Evolutionary conservation across 2,888 invertebrate species (phyloP).

Genomic region (Drosophila lacicola): DNA sequence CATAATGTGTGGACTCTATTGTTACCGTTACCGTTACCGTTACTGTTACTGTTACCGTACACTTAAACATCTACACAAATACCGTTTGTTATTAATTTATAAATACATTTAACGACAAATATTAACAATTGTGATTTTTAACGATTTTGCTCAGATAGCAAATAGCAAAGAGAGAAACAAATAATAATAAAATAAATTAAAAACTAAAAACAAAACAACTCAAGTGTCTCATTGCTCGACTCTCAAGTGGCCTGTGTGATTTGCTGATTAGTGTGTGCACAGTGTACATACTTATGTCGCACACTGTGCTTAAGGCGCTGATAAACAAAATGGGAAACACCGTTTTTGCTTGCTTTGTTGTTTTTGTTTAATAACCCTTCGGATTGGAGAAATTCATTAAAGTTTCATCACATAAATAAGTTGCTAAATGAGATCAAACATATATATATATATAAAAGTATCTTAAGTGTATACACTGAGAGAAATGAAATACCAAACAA

Average conservation of each 20-base stretch:
- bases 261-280: slow-evolving; percentile 44
- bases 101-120: slow-evolving; percentile 55
- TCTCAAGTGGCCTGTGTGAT: slow-evolving; percentile 41
- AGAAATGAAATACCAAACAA: slow-evolving; percentile 32
- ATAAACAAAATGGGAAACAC: background rate
- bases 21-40: slow-evolving; percentile 22
- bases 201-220: slow-evolving; percentile 6
- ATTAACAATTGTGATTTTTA: slow-evolving; percentile 52
- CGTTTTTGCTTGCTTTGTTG: slow-evolving; percentile 24
- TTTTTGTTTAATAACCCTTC: slow-evolving; percentile 48
- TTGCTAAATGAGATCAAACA: slow-evolving; percentile 71
- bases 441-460: slow-evolving; percentile 19
- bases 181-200: slow-evolving; percentile 17
- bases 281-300: slow-evolving; percentile 35
- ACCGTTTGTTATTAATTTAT: slow-evolving; percentile 75
- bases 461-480: slow-evolving; percentile 32
- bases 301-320: slow-evolving; percentile 22
- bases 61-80: slow-evolving; percentile 14
- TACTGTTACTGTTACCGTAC: slow-evolving; percentile 24
- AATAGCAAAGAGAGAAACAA: slow-evolving; percentile 5
- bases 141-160: slow-evolving; percentile 39
- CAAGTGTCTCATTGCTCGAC: slow-evolving; percentile 25
- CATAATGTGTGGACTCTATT: slow-evolving; percentile 31
- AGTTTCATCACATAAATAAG: slow-evolving; percentile 66
- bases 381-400: slow-evolving; percentile 29